phyloP scores from a whole-genome alignment of 1,140 invertebrate species.

The Nautilus pompilius region DNA sequence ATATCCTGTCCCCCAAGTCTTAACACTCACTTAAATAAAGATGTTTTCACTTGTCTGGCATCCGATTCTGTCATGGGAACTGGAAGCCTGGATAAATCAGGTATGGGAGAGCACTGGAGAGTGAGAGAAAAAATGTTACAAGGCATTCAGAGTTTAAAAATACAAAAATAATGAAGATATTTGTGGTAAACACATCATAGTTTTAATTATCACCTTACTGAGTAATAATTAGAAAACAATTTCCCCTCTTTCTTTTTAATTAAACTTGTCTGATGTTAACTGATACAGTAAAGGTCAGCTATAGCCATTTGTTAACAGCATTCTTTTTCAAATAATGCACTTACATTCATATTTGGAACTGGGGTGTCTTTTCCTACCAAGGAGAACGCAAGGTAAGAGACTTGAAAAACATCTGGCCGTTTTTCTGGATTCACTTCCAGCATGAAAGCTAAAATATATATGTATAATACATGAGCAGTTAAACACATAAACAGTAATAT shows the following conservation, averaged over 20 bases:
- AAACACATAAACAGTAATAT: neutral
- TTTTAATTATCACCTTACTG: no score
- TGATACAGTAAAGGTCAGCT: no score
- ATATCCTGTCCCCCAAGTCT: no score
- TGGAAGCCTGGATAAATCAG: slow-evolving; percentile 66
- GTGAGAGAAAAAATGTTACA: slow-evolving; percentile 21
- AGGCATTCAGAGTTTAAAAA: no score
- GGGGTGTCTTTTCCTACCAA: slow-evolving; percentile 73
- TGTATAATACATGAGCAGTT: neutral
- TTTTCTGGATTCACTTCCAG: slow-evolving; percentile 77
- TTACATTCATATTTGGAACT: slow-evolving; percentile 79
- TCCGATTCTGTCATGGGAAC: slow-evolving; percentile 64
- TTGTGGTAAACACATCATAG: no score
- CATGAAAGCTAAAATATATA: slow-evolving; percentile 71
- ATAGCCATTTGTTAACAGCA: no score
- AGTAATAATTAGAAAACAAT: no score
- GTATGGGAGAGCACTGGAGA: slow-evolving; percentile 48
- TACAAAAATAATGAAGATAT: no score
- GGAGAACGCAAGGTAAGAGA: slow-evolving; percentile 75
- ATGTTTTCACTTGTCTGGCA: slow-evolving; percentile 43
- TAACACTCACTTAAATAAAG: slow-evolving; percentile 35
- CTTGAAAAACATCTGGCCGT: slow-evolving; percentile 87
- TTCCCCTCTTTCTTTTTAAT: no score
- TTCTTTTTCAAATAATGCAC: slow-evolving; percentile 32
- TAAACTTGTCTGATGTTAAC: no score